Evolutionary conservation across 1,140 invertebrate species (phyloP), one percentile per base, ranked within the genome.

Genomic region (Drosophila lini): DNA sequence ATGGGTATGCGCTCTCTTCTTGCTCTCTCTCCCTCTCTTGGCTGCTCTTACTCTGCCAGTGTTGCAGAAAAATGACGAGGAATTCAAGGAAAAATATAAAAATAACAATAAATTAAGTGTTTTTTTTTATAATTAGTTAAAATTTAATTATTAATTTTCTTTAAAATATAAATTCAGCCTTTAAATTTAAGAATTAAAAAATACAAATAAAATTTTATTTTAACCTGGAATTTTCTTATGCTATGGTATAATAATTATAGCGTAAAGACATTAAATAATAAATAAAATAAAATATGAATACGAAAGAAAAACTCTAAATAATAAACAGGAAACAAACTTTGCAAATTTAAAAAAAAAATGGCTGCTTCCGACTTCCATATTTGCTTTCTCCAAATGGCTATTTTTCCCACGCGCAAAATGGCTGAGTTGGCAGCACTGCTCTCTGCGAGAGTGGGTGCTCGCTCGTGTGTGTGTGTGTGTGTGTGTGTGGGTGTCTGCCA

Each of bases 361-460:
- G 59, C 62, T 42, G 5, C 32, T 68, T 68, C 64, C 64, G 64
- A 16, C 44, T 25, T 9, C 31, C 48, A 13, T 22, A 3, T 36
- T 36, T 22, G 7, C 16, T 7, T 15, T 47, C n/a, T 41, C 38
- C 36, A 68, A 44, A 65, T 52, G 45, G 61, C 47, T 65, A n/a
- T 1, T 32, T 34, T 50, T 65, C 10, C 61, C 34, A 22, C 38
- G n/a, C n/a, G n/a, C 34, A 42, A 64, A 69, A 69, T 28, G 44
- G 65, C 38, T 40, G 38, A 53, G 38, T 15, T 41, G 61, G 19
- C 65, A 67, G 19, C 61, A 69, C 65, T 68, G 44, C 28, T n/a
- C 22, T 31, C 32, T n/a, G 34, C 28, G 36, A 65, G 16, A 61
- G 38, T 53, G 56, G 40, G 58, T 50, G 53, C 22, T 47, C 36